Evolutionary conservation across 2,113 vertebrate species (phyloP).

Genomic region (Hystrix cristata): DNA sequence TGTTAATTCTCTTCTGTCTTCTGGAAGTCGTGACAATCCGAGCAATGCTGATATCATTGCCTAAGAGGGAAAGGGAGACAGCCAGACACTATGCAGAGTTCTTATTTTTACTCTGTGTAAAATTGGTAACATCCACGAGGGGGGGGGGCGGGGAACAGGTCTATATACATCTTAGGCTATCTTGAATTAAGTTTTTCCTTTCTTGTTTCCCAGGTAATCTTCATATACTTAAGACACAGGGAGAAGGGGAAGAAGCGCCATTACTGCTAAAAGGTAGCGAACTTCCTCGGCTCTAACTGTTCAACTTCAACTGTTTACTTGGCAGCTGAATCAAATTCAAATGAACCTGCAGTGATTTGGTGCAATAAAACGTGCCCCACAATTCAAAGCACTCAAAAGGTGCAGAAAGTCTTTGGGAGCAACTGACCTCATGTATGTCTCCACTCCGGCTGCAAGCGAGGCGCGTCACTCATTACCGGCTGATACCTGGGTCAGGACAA

Average conservation of each 20-base stretch:
- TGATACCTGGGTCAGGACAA: conserved; percentile 71
- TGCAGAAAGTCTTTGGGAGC: conserved; percentile 83
- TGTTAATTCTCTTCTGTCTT: conserved; percentile 69
- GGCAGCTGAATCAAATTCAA: conserved; percentile 84
- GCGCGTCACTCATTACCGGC: conserved; percentile 79
- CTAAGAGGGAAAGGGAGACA: conserved; percentile 1
- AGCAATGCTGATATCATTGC: background rate
- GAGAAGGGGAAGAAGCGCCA: background rate
- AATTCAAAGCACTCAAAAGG: conserved; percentile 77
- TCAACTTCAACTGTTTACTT: conserved; percentile 82
- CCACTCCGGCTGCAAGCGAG: conserved; percentile 82
- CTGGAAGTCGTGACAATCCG: conserved; percentile 45
- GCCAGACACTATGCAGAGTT: background rate
- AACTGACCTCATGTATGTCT: conserved; percentile 83
- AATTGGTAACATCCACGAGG: background rate
- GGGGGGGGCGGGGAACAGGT: background rate
- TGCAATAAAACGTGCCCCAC: conserved; percentile 75
- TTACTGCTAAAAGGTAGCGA: background rate
- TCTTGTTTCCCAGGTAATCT: conserved; percentile 54
- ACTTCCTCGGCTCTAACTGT: conserved; percentile 75
- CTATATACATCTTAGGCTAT: background rate
- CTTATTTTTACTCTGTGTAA: conserved; percentile 44
- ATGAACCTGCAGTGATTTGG: conserved; percentile 78
- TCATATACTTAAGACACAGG: background rate
- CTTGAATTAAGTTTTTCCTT: conserved; percentile 68